Base-by-base conservation (phyloP, 2,888 invertebrate species). In the Drosophila greeni region DNA sequence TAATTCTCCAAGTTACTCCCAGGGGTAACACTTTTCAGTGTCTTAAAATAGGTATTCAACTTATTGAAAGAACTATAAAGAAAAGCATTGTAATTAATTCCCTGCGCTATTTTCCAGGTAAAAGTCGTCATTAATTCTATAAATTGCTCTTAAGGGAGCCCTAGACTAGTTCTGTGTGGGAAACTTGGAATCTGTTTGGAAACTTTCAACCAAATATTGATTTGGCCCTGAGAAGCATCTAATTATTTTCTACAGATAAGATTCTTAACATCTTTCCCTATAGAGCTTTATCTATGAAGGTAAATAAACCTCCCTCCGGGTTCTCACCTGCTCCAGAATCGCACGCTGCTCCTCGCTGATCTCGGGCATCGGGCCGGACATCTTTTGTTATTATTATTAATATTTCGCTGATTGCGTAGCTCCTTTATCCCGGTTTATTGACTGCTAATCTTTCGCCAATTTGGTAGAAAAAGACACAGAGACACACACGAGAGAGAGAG, bases 341-440 rank as follows among this genome's bases (percentile, higher is more conserved):
- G 74, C 71, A 40, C 73, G 82, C 55, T 81, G 81, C 37, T 84
- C 81, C 3, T 48, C 75, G 66, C 48, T 84, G 37, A 81, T 81
- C 70, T 81, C 84, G 60, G 81, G 81, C 73, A 81, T 53, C 66
- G 71, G 80, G 65, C 73, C 84, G 66, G 81, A 84, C 84, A 82
- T 84, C 12, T 54, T 66, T 52, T 65, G 9, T 40, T 20, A 37
- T 39, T 62, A 26, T 54, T 52, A 37, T 26, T 14, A 11, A 29
- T 40, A 29, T 39, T 55, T 7, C 36, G 3, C n/a, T 16, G 18
- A 29, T 42, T 49, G 34, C 48, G 61, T 62, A 36, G 31, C 29
- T 62, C 7, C 14, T 49, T 42, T 36, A 36, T 29, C 12, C 24
- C 12, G 62, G 24, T 26, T 62, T 62, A 26, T 62, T 42, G 34